These are phyloP conservation scores for Tetheella fluctuosa DNA, from an alignment of 2,888 invertebrate species.

Conservation along the genomic window DNA sequence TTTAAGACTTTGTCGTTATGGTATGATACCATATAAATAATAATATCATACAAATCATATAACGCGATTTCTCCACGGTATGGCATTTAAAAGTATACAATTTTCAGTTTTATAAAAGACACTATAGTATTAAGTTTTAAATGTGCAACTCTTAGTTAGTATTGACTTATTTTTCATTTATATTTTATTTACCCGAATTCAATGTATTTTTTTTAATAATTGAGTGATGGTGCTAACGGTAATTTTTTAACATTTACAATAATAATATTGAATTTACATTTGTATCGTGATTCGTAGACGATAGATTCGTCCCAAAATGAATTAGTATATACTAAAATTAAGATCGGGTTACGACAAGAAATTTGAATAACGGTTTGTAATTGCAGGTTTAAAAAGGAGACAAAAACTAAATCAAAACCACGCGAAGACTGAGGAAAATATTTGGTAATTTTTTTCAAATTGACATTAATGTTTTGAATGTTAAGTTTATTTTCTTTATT, in stretches of 20 bases:
- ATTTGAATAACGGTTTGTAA: slow-evolving; percentile 64
- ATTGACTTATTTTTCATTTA: slow-evolving; percentile 13
- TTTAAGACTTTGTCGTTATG: not conserved
- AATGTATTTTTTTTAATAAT: slow-evolving; percentile 10
- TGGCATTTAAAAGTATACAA: not conserved
- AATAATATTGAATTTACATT: not conserved
- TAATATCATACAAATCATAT: too few species aligned
- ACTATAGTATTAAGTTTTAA: slow-evolving; percentile 3
- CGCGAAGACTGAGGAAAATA: slow-evolving; percentile 58
- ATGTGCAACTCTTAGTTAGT: slow-evolving; percentile 19
- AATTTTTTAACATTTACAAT: slow-evolving; percentile 4
- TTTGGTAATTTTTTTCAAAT: slow-evolving; percentile 1
- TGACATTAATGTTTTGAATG: not conserved
- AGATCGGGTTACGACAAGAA: slow-evolving; percentile 29
- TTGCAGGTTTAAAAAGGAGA: slow-evolving; percentile 75
- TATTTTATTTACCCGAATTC: not conserved
- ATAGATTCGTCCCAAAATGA: slow-evolving; percentile 2
- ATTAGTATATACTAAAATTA: not conserved
- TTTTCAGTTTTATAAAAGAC: slow-evolving; percentile 2
- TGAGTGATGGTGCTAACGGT: slow-evolving; percentile 3
- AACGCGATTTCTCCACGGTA: too few species aligned
- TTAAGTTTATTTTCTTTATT: not conserved
- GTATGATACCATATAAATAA: too few species aligned
- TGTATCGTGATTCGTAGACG: slow-evolving; percentile 1
- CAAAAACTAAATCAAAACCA: slow-evolving; percentile 55